A percentile compares a stretch with the other conserved stretches of the same genome.
Evolutionary conservation across 2,797 vertebrate species (phyloP).

Genomic region (Pipistrellus pipistrellus): DNA sequence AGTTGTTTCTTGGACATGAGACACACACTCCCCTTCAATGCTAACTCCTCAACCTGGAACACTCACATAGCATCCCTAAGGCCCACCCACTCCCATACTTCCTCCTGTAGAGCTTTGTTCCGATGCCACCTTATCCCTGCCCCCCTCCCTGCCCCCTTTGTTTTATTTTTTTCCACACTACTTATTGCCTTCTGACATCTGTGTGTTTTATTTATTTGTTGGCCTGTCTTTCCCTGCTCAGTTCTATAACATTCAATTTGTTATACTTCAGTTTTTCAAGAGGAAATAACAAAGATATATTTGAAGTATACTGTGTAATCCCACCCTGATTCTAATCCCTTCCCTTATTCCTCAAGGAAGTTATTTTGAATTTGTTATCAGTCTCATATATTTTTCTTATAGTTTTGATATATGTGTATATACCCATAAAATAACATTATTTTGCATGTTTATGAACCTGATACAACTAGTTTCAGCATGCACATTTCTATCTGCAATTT

Average conservation of each 20-base stretch:
- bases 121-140: background rate
- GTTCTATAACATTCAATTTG: constrained; percentile 8
- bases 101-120: background rate
- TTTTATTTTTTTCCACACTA: background rate
- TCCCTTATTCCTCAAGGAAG: background rate
- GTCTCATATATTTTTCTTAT: background rate
- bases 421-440: background rate
- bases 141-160: background rate
- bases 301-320: background rate
- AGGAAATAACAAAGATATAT: constrained; percentile 19
- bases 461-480: constrained; percentile 21
- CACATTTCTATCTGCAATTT: constrained; percentile 43
- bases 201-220: constrained; percentile 1
- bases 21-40: background rate
- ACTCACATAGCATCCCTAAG: background rate
- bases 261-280: background rate
- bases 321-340: background rate
- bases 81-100: background rate
- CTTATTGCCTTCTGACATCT: background rate
- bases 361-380: constrained; percentile 14
- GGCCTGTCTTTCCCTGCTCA: background rate
- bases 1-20: background rate
- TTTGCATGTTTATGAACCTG: constrained; percentile 40
- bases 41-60: background rate
- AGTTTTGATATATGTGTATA: background rate